Evolutionary conservation across 2,113 vertebrate species (phyloP), one percentile per base, ranked within the genome.

Genomic region (Erythrocercus mccallii): DNA sequence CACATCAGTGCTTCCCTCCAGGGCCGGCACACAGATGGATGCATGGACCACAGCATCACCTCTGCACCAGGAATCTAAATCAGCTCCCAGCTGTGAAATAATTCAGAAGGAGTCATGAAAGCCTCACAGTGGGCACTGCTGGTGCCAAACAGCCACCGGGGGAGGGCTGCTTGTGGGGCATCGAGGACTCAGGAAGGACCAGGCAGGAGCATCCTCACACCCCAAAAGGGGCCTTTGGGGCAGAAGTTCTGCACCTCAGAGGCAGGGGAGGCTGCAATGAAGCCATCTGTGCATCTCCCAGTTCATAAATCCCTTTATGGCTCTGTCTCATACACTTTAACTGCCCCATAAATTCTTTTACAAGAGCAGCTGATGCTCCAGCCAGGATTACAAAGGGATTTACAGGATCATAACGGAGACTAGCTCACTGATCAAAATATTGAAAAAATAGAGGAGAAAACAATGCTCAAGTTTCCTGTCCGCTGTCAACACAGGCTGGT

Each of bases 241-340:
- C 53, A 68, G 66, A 94, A 95, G 70, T 62, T 72, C 60, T 86
- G 72, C 8, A 9, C 62, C 66, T 89, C 2, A 0, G 68, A 70
- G 85, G 33, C 12, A 2, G 56, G 23, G 25, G 44, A 97, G 79
- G 78, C 64, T 93, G 85, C 68, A 65, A 96, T 81, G 94, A 88
- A 83, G 91, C 85, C 69, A 96, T 95, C 90, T 95, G 95, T 90
- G 86, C 92, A 95, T 94, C 96, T 94, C 92, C 88, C 93, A 88
- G n/a, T 94, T 96, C 92, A 92, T 92, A 95, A 96, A 95, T 97
- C 94, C 97, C 94, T 97, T 96, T 96, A 94, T 38, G 10, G 88
- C 86, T 95, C 81, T 86, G 95, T 88, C 97, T 95, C 76, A 94
- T 81, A 73, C 69, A 66, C 86, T 86, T 96, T 97, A 92, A 96